phyloP scores from a whole-genome alignment of 2,888 invertebrate genomes.

The Apodemia zela region DNA sequence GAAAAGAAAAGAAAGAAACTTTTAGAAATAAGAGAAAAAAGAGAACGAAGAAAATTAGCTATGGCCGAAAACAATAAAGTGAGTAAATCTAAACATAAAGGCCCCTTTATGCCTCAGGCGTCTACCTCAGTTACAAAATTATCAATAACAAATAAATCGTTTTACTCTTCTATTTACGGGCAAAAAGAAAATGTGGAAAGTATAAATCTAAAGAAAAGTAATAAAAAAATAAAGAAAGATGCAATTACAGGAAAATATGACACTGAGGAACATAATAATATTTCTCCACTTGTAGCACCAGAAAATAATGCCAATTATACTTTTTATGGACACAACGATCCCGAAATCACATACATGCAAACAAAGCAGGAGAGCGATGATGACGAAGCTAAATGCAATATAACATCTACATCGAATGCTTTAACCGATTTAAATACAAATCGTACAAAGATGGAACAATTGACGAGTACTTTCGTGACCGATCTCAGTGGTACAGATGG shows the following conservation, averaged over 20 bases:
- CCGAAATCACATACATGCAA: slow-evolving; percentile 54
- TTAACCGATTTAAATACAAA: slow-evolving; percentile 45
- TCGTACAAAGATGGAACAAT: slow-evolving; percentile 39
- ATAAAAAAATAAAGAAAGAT: slow-evolving; percentile 32
- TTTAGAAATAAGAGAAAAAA: slow-evolving; percentile 60
- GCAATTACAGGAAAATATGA: background rate
- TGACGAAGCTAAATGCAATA: slow-evolving; percentile 36
- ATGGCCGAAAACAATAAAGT: slow-evolving; percentile 55
- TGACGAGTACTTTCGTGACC: slow-evolving; percentile 37
- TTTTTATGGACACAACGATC: slow-evolving; percentile 58
- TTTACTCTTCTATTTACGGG: slow-evolving; percentile 70
- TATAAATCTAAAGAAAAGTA: slow-evolving; percentile 35
- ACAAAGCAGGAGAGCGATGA: slow-evolving; percentile 42
- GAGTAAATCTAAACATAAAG: slow-evolving; percentile 53
- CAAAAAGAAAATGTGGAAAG: slow-evolving; percentile 39
- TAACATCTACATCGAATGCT: slow-evolving; percentile 43
- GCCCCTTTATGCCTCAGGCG: slow-evolving; percentile 49
- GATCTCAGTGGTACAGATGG: slow-evolving; percentile 32
- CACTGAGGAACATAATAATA: background rate
- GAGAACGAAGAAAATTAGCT: slow-evolving; percentile 60
- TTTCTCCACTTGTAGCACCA: slow-evolving; percentile 29
- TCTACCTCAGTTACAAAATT: slow-evolving; percentile 65
- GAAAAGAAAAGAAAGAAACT: slow-evolving; percentile 63
- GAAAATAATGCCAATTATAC: slow-evolving; percentile 46
- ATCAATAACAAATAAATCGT: slow-evolving; percentile 71